phyloP scores from a whole-genome alignment of 2,113 vertebrate species.

The Zonotrichia leucophrys region DNA sequence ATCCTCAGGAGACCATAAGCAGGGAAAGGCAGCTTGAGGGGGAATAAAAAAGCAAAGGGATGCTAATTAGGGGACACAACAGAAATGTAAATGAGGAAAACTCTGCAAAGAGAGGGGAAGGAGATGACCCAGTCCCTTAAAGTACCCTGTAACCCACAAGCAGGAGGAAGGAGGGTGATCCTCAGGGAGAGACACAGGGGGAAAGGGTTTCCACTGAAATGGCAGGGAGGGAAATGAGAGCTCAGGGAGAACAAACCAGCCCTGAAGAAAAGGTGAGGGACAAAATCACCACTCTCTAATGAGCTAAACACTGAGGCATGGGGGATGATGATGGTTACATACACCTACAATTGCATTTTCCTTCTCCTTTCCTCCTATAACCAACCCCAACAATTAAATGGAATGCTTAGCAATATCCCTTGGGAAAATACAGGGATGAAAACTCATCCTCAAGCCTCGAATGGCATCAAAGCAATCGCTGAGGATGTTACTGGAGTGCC shows the following conservation, averaged over 20 bases:
- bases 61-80: conserved; percentile 1
- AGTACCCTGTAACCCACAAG: background rate
- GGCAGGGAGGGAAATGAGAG: background rate
- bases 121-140: background rate
- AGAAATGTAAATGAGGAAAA: conserved; percentile 16
- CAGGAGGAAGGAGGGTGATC: background rate
- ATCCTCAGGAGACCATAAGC: background rate
- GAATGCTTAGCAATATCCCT: background rate
- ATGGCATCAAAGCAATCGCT: background rate
- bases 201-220: background rate
- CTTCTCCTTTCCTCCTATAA: background rate
- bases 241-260: background rate
- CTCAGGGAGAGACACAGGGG: background rate
- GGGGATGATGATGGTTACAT: background rate
- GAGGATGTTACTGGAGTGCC: fast-evolving
- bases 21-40: background rate
- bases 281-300: background rate
- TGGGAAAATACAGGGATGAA: background rate
- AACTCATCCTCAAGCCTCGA: background rate
- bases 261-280: background rate
- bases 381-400: background rate
- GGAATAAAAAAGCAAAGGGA: background rate
- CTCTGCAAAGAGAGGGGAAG: background rate
- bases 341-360: background rate
- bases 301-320: background rate